Evolutionary conservation across 2,888 invertebrate species (phyloP).

Genomic region (Ophraella communa): DNA sequence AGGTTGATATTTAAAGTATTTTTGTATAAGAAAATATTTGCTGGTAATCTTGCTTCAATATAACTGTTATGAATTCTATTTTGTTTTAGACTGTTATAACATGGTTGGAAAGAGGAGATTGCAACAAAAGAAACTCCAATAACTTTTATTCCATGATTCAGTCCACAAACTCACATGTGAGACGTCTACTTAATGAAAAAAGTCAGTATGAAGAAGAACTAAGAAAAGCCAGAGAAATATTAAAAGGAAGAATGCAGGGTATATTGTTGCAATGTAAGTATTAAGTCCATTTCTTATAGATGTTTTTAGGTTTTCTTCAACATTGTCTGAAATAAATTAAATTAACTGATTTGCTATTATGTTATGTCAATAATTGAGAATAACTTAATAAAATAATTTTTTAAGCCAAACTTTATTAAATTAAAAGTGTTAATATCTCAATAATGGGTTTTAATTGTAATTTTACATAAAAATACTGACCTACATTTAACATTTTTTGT

Average conservation of each 20-base stretch:
- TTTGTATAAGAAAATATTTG: background rate
- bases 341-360: background rate
- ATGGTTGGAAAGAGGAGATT: conserved; percentile 95
- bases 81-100: conserved; percentile 75
- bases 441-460: no score
- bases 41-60: no score
- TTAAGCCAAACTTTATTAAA: no score
- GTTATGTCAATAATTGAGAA: no score
- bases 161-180: conserved; percentile 90
- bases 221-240: conserved; percentile 81
- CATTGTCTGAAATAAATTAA: background rate
- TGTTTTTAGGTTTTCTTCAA: background rate
- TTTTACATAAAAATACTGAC: no score
- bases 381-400: no score
- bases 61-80: no score
- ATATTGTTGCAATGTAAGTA: conserved; percentile 93
- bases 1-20: no score
- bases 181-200: conserved; percentile 85
- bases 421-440: no score
- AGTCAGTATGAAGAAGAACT: conserved; percentile 87
- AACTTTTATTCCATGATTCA: conserved; percentile 96
- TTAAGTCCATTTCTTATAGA: background rate
- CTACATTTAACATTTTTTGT: no score
- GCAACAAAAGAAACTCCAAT: conserved; percentile 88
- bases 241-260: conserved; percentile 83